phyloP scores from a whole-genome alignment of 2,113 vertebrate genomes.

The Lampris incognitus region DNA sequence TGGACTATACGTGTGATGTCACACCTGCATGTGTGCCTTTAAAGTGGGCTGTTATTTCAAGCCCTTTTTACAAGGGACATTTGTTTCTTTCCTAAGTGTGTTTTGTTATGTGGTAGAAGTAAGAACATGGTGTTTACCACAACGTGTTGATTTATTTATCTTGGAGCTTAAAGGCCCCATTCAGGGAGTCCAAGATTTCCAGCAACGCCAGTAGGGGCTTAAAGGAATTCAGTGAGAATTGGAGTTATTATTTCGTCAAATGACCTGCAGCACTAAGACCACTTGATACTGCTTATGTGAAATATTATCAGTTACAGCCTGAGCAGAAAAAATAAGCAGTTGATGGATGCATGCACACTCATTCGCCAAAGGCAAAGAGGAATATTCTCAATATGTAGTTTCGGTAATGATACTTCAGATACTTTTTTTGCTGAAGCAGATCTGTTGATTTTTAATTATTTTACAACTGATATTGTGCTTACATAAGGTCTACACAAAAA shows the following conservation, averaged over 20 bases:
- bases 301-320: too few relatives aligned
- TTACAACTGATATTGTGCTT: too few relatives aligned
- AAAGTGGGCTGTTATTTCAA: slow-evolving; percentile 18
- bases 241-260: slow-evolving; percentile 4
- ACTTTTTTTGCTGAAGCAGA: too few relatives aligned
- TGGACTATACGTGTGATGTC: slow-evolving; percentile 38
- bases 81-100: slow-evolving; percentile 22
- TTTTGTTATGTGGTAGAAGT: slow-evolving; percentile 39
- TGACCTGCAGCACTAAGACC: neutral
- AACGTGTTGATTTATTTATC: slow-evolving; percentile 22
- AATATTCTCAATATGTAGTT: too few relatives aligned
- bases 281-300: neutral
- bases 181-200: slow-evolving; percentile 39
- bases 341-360: too few relatives aligned
- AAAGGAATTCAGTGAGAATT: slow-evolving; percentile 1
- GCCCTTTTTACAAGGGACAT: slow-evolving; percentile 27
- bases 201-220: slow-evolving; percentile 23
- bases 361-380: too few relatives aligned
- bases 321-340: too few relatives aligned
- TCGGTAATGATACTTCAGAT: too few relatives aligned
- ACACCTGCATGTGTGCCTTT: slow-evolving; percentile 42
- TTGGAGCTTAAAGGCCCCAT: slow-evolving; percentile 27
- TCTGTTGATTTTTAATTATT: too few relatives aligned
- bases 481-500: too few relatives aligned
- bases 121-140: slow-evolving; percentile 12